A percentile compares a stretch with the other conserved stretches of the same genome.
Evolutionary conservation across 2,888 invertebrate species (phyloP).

Genomic region (Vesta saturnalis): DNA sequence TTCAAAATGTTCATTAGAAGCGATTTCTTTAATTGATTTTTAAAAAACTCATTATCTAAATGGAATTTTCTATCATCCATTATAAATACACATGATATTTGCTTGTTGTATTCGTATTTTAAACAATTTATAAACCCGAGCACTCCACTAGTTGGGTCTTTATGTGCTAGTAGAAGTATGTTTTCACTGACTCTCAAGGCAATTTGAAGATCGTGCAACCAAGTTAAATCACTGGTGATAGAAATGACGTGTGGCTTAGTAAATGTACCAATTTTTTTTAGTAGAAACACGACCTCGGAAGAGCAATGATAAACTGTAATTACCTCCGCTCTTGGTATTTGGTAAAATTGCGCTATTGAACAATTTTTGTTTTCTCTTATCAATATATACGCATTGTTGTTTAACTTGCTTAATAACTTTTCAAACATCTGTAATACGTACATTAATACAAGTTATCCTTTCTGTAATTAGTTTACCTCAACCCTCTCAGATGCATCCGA

Average conservation of each 20-base stretch:
- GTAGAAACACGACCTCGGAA: not conserved
- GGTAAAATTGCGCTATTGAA: not conserved
- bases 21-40: slow-evolving; percentile 73
- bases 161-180: not conserved
- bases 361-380: too few species aligned
- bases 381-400: too few species aligned
- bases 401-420: too few species aligned
- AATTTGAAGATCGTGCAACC: not conserved
- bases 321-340: not conserved
- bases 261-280: not conserved
- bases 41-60: slow-evolving; percentile 70
- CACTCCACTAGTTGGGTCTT: slow-evolving; percentile 55
- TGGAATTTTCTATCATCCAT: slow-evolving; percentile 70
- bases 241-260: not conserved
- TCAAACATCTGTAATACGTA: too few species aligned
- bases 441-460: too few species aligned
- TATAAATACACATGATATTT: slow-evolving; percentile 68
- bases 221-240: not conserved
- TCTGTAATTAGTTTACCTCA: too few species aligned
- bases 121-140: slow-evolving; percentile 89
- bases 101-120: slow-evolving; percentile 69
- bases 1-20: slow-evolving; percentile 80
- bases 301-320: not conserved
- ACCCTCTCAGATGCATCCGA: too few species aligned
- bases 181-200: not conserved